phyloP scores from a whole-genome alignment of 2,797 vertebrate genomes.

The Alfaro cultratus region DNA sequence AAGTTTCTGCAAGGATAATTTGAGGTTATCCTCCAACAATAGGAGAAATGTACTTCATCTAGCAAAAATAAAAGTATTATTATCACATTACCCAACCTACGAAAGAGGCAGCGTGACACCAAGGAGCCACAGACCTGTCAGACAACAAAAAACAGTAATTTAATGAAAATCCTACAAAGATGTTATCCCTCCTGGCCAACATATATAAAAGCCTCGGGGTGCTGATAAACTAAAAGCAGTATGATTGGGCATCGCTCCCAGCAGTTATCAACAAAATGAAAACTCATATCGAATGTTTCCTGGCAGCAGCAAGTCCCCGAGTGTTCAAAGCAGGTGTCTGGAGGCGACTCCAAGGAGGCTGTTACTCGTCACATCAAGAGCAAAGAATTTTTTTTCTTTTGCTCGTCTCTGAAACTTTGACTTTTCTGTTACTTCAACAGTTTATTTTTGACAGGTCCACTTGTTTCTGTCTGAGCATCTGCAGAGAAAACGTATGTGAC shows the following conservation, averaged over 20 bases:
- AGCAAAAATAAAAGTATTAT: background rate
- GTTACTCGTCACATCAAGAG: conserved; percentile 30
- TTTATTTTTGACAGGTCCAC: conserved; percentile 53
- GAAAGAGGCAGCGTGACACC: background rate
- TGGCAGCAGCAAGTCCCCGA: conserved; percentile 57
- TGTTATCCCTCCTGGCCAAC: conserved; percentile 49
- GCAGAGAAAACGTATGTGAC: conserved; percentile 57
- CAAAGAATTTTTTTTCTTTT: background rate
- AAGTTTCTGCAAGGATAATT: conserved; percentile 5
- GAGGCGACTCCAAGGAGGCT: conserved; percentile 45
- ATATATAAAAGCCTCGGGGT: conserved; percentile 42
- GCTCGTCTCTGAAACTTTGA: conserved; percentile 28
- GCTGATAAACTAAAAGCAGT: conserved; percentile 56
- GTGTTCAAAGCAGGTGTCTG: conserved; percentile 34
- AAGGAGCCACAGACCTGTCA: conserved; percentile 8
- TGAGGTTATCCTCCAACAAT: background rate
- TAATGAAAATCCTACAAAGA: conserved; percentile 53
- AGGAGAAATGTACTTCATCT: background rate
- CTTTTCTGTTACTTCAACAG: conserved; percentile 24
- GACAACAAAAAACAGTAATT: conserved; percentile 43
- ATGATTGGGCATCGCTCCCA: conserved; percentile 56
- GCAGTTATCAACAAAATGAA: conserved; percentile 65
- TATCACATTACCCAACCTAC: background rate
- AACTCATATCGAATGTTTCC: conserved; percentile 60
- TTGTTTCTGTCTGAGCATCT: conserved; percentile 59